Conservation (phyloP, 2,888 invertebrate species). For the Punctoribates punctum region DNA sequence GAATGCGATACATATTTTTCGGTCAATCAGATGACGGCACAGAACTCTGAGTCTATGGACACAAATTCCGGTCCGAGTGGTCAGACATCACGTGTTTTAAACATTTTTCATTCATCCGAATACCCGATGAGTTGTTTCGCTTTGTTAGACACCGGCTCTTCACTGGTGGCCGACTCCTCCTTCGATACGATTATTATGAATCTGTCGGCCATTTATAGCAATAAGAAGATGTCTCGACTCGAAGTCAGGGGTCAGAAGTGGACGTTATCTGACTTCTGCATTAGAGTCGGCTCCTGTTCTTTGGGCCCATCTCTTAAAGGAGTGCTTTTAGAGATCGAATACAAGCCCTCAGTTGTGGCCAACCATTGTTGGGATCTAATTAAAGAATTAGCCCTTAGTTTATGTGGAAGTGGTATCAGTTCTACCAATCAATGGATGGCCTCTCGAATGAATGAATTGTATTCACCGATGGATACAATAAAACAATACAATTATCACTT, state of each 20-base stretch:
- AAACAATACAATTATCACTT: slow-evolving; percentile 93
- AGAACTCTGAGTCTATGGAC: background rate
- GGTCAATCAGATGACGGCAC: slow-evolving; percentile 44
- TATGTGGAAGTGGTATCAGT: slow-evolving; percentile 67
- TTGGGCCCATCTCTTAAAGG: slow-evolving; percentile 92
- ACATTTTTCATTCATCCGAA: slow-evolving; percentile 92
- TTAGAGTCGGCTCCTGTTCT: slow-evolving; percentile 87
- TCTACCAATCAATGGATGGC: slow-evolving; percentile 65
- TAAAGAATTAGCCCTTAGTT: slow-evolving; percentile 84
- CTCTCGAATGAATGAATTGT: slow-evolving; percentile 69
- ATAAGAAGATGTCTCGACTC: slow-evolving; percentile 68
- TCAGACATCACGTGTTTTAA: slow-evolving; percentile 64
- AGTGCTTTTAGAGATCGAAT: slow-evolving; percentile 87
- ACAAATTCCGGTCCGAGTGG: background rate
- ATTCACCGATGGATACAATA: slow-evolving; percentile 85
- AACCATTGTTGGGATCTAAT: slow-evolving; percentile 85
- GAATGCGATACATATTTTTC: slow-evolving; percentile 85
- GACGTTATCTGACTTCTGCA: slow-evolving; percentile 74
- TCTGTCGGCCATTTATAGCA: slow-evolving; percentile 77
- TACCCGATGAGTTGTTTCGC: slow-evolving; percentile 92
- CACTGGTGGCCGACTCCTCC: slow-evolving; percentile 81
- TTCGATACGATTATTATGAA: slow-evolving; percentile 88
- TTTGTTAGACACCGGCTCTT: slow-evolving; percentile 71
- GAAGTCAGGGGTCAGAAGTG: slow-evolving; percentile 71
- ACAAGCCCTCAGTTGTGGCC: slow-evolving; percentile 81